Evolutionary conservation across 2,888 invertebrate genomes (phyloP).

Genomic region (Drosophila prolongata): DNA sequence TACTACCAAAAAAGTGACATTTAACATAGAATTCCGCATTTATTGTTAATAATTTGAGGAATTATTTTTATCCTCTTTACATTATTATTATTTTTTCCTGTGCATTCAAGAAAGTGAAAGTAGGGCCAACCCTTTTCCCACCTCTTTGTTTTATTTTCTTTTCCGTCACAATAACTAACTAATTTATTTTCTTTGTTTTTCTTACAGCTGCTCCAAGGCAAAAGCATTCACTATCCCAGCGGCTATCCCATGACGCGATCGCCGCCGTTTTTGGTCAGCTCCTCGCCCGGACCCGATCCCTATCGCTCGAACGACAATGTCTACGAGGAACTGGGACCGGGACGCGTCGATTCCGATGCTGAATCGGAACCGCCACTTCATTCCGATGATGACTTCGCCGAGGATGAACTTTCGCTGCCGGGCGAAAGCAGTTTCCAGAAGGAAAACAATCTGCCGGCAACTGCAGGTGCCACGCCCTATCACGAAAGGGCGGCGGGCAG

Average conservation of each 20-base stretch:
- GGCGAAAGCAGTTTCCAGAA: slow-evolving; percentile 84
- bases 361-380: slow-evolving; percentile 88
- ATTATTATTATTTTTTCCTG: neutral
- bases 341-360: slow-evolving; percentile 86
- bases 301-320: slow-evolving; percentile 89
- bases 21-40: no score
- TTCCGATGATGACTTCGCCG: slow-evolving; percentile 94
- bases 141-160: neutral
- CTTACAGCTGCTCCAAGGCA: slow-evolving; percentile 77
- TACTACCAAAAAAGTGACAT: no score
- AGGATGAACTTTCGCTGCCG: slow-evolving; percentile 90
- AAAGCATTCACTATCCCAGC: slow-evolving; percentile 86
- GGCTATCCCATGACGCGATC: slow-evolving; percentile 87
- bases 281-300: slow-evolving; percentile 89
- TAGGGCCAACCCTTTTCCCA: slow-evolving; percentile 3
- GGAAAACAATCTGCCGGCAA: slow-evolving; percentile 46
- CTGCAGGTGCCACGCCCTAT: slow-evolving; percentile 62
- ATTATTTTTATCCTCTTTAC: no score
- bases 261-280: slow-evolving; percentile 89
- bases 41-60: no score
- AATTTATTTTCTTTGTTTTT: slow-evolving; percentile 13
- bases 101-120: slow-evolving; percentile 15
- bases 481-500: slow-evolving; percentile 63
- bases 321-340: slow-evolving; percentile 91
- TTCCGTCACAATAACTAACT: slow-evolving; percentile 25